A percentile compares a stretch with the other conserved stretches of the same genome.
These are phyloP conservation scores for Piprites chloris DNA, from an alignment of 2,113 vertebrate species.

Conservation along the genomic window DNA sequence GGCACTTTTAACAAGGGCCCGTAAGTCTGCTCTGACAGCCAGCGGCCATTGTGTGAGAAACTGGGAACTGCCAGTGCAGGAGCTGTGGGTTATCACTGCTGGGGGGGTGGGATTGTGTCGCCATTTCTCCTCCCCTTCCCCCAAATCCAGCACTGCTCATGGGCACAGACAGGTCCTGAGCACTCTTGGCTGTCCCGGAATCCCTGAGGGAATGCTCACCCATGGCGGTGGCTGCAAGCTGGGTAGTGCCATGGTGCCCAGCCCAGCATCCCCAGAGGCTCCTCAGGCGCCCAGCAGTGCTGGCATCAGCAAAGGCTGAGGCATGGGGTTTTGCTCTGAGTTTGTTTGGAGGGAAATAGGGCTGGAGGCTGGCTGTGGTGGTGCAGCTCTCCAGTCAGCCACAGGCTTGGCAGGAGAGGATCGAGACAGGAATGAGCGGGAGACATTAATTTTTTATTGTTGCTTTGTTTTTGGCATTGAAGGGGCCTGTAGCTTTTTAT, in stretches of 20 bases:
- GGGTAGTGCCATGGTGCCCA: fast-evolving
- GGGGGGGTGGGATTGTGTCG: background rate
- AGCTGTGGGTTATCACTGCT: background rate
- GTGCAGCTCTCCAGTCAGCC: background rate
- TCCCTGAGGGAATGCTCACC: fast-evolving
- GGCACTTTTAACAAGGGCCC: conserved; percentile 31
- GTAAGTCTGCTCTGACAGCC: conserved; percentile 22
- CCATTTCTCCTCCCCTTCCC: background rate
- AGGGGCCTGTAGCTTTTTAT: background rate
- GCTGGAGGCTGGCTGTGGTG: background rate
- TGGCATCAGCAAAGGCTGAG: fast-evolving
- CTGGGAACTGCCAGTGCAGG: background rate
- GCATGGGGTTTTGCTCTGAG: fast-evolving
- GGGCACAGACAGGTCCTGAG: background rate
- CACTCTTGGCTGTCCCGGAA: fast-evolving
- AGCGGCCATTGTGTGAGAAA: conserved; percentile 13
- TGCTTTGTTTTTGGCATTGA: background rate
- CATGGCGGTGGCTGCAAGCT: fast-evolving
- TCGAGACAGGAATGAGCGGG: background rate
- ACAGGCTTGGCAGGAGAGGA: background rate
- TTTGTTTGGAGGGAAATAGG: background rate
- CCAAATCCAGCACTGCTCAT: fast-evolving
- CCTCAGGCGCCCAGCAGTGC: fast-evolving
- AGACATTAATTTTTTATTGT: background rate
- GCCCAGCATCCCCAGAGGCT: background rate